Percentiles rank a stretch among this genome's conserved stretches.
phyloP scores from a whole-genome alignment of 2,113 vertebrate species.

The Oncorhynchus kisutch region DNA sequence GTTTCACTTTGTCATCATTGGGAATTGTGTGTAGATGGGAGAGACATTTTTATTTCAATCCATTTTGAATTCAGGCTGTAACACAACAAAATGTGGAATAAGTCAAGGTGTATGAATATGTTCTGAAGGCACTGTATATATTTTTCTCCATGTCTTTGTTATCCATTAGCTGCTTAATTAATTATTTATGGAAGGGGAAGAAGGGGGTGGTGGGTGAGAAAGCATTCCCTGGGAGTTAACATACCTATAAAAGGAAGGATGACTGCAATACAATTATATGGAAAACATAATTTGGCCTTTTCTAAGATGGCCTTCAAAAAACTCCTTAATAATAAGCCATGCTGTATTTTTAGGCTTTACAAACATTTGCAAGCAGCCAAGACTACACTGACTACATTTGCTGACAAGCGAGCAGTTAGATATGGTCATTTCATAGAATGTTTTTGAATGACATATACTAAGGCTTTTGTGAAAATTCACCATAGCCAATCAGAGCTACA shows the following conservation, averaged over 20 bases:
- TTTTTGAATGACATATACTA: too few species aligned
- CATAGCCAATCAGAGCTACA: too few species aligned
- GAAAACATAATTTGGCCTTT: conserved; percentile 58
- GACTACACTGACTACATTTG: not conserved
- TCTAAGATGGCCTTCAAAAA: conserved; percentile 54
- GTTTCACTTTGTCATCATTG: too few species aligned
- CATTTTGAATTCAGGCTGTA: too few species aligned
- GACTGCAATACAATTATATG: conserved; percentile 61
- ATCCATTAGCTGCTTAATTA: conserved; percentile 60
- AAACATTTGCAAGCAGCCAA: not conserved
- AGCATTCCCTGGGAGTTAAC: conserved; percentile 57
- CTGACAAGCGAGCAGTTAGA: too few species aligned
- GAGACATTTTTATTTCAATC: too few species aligned
- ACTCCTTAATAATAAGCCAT: not conserved
- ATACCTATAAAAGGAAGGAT: conserved; percentile 54
- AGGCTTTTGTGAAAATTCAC: too few species aligned
- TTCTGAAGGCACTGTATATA: conserved; percentile 31
- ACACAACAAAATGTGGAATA: too few species aligned
- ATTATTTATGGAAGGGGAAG: conserved; percentile 46
- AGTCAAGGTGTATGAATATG: too few species aligned
- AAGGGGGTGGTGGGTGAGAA: conserved; percentile 5
- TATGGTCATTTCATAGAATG: too few species aligned
- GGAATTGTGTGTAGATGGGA: too few species aligned
- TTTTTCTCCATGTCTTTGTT: conserved; percentile 66
- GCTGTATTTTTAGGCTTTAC: conserved; percentile 23